phyloP scores from a whole-genome alignment of 1,140 invertebrate genomes.

The Drosophila pectinifera region DNA sequence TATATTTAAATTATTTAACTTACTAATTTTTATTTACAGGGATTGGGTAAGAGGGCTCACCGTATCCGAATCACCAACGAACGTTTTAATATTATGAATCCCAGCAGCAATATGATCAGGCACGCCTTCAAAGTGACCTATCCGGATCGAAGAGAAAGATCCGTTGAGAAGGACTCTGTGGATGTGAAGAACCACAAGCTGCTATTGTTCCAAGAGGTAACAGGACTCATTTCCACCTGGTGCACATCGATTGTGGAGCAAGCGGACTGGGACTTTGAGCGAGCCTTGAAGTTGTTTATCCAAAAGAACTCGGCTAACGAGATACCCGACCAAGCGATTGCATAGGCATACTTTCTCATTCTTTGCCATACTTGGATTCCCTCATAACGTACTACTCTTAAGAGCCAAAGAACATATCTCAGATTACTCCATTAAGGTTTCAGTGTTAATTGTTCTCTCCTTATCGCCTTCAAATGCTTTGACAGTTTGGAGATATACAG shows the following conservation, averaged over 20 bases:
- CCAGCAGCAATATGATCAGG: conserved; percentile 42
- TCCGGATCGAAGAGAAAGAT: conserved; percentile 1
- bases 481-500: too few relatives aligned
- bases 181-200: conserved; percentile 64
- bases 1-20: background rate
- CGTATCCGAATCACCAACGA: conserved; percentile 69
- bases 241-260: conserved; percentile 70
- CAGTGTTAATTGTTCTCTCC: too few relatives aligned
- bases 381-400: background rate
- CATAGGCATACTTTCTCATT: conserved; percentile 6
- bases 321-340: conserved; percentile 51
- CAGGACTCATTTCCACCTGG: conserved; percentile 66
- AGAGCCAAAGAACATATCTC: conserved; percentile 1
- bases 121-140: conserved; percentile 60
- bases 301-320: conserved; percentile 23
- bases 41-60: conserved; percentile 39
- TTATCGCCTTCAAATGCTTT: too few relatives aligned
- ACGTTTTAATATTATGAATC: conserved; percentile 58
- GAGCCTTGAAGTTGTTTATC: conserved; percentile 52
- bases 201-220: conserved; percentile 65
- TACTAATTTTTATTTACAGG: conserved; percentile 18
- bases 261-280: conserved; percentile 66
- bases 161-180: conserved; percentile 37
- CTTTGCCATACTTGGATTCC: background rate
- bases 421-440: too few relatives aligned